These are phyloP conservation scores for Antheraea mylitta DNA, from an alignment of 1,140 invertebrate species.

Conservation along the genomic window DNA sequence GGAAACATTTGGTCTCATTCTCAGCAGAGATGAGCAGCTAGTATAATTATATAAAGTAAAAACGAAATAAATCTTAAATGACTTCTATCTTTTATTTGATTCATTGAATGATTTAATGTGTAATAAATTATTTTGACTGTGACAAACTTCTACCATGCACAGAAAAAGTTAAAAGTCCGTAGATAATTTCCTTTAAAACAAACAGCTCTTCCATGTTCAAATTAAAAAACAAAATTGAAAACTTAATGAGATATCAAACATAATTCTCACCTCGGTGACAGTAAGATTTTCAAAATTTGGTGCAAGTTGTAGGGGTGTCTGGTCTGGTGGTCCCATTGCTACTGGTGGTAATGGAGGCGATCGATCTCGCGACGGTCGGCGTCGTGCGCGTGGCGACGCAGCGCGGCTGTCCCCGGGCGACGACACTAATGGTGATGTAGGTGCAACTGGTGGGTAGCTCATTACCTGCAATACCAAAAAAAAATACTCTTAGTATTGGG, in stretches of 20 bases:
- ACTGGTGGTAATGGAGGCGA: slow-evolving; percentile 62
- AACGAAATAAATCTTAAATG: too few species aligned
- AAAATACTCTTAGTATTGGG: neutral
- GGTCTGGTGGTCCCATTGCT: slow-evolving; percentile 53
- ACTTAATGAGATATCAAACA: neutral
- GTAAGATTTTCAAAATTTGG: slow-evolving; percentile 59
- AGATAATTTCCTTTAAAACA: too few species aligned
- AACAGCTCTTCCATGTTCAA: too few species aligned
- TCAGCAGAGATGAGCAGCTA: too few species aligned
- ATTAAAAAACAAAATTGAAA: too few species aligned
- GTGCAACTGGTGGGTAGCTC: slow-evolving; percentile 61
- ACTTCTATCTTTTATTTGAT: too few species aligned
- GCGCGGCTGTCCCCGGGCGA: slow-evolving; percentile 81
- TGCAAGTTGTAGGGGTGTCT: slow-evolving; percentile 60
- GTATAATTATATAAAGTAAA: too few species aligned
- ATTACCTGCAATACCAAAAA: slow-evolving; percentile 41
- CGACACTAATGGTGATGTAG: slow-evolving; percentile 80
- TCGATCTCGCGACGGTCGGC: slow-evolving; percentile 76
- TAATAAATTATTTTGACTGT: too few species aligned
- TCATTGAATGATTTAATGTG: too few species aligned
- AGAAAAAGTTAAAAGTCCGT: too few species aligned
- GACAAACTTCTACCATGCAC: too few species aligned
- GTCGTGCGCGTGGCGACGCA: slow-evolving; percentile 77
- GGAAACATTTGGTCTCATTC: too few species aligned
- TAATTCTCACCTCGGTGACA: slow-evolving; percentile 48